phyloP scores from a whole-genome alignment of 2,113 vertebrate genomes.

The Osmerus eperlanus region DNA sequence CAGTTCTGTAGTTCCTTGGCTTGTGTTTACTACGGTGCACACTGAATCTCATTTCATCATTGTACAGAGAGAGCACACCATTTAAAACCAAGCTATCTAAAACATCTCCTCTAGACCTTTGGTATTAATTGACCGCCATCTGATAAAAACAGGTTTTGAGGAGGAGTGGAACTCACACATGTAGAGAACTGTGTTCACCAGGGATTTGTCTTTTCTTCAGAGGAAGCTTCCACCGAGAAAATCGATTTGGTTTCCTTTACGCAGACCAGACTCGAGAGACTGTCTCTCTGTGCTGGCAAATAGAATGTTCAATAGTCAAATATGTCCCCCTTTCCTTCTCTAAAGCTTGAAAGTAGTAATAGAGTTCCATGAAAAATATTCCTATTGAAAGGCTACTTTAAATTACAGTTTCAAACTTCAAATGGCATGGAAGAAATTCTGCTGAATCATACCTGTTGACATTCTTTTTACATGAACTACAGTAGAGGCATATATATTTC shows the following conservation, averaged over 20 bases:
- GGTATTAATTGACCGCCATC: background rate
- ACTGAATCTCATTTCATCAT: background rate
- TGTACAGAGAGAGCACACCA: background rate
- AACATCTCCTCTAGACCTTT: background rate
- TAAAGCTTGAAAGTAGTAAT: background rate
- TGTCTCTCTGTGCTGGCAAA: background rate
- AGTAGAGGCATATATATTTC: background rate
- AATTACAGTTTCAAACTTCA: background rate
- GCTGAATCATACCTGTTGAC: too few relatives aligned
- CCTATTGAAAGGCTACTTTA: background rate
- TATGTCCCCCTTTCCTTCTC: background rate
- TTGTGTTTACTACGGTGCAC: background rate
- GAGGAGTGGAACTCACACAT: background rate
- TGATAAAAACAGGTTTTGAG: background rate
- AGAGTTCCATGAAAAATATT: background rate
- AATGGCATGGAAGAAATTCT: background rate
- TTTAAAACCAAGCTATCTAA: background rate
- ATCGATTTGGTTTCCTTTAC: background rate
- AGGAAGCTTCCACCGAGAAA: background rate
- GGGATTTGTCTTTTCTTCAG: background rate
- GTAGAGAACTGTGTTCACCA: background rate
- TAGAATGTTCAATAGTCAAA: constrained; percentile 2
- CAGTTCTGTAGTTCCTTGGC: too few relatives aligned
- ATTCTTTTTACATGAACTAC: background rate
- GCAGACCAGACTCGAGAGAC: background rate